Evolutionary conservation across 1,140 invertebrate species (phyloP), one percentile per base, ranked within the genome.

Genomic region (Amphibalanus amphitrite): DNA sequence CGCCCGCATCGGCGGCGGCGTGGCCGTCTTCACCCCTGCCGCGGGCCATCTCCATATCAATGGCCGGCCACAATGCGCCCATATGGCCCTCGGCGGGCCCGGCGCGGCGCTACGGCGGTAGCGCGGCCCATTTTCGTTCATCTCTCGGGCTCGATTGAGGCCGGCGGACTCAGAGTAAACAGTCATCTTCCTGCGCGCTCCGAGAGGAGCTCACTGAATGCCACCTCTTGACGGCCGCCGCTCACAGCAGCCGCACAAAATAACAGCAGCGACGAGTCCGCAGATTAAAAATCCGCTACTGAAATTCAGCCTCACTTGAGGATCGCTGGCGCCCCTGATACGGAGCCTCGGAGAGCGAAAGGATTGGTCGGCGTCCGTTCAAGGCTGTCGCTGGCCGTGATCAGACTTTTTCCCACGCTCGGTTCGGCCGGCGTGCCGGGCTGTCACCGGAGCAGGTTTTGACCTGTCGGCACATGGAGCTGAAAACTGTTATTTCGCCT

Each of bases 261-360:
- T 38, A 15, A 15, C 33, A 38, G 4, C 33, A 6, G 4, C 33
- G 33, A 38, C 33, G 33, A 15, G 4, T 38, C 33, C 15, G 33
- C n/a, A n/a, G n/a, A n/a, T n/a, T n/a, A n/a, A n/a, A 15, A 38
- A 38, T 38, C 33, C 33, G 33, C 33, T 15, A 15, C 33, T 6
- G 33, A 38, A 38, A 38, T 38, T 15, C n/a, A n/a, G n/a, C n/a
- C n/a, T n/a, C n/a, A n/a, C n/a, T n/a, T n/a, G n/a, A n/a, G n/a
- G n/a, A n/a, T n/a, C n/a, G n/a, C n/a, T n/a, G n/a, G n/a, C n/a
- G n/a, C n/a, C n/a, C n/a, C n/a, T n/a, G n/a, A n/a, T n/a, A n/a
- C n/a, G n/a, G n/a, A n/a, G n/a, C n/a, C n/a, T n/a, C n/a, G n/a
- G 47, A 59, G 47, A 59, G 47, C 33, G 47, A 59, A 59, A 59